phyloP scores from a whole-genome alignment of 2,113 vertebrate species.

The Oophaga pumilio region DNA sequence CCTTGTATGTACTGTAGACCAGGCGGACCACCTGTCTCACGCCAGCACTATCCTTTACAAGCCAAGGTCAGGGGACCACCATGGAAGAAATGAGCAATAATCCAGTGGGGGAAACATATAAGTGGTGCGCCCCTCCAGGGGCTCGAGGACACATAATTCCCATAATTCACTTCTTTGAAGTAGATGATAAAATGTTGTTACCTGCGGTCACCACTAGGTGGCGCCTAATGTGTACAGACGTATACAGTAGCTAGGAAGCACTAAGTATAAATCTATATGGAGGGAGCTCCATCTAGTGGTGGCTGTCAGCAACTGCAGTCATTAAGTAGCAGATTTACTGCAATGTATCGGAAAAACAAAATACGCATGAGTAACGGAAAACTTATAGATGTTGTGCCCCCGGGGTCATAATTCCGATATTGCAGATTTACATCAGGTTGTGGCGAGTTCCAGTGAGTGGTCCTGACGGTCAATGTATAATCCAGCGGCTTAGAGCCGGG shows the following conservation, averaged over 20 bases:
- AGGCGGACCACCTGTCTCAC: background rate
- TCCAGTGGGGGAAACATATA: background rate
- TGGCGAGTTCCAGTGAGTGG: background rate
- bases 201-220: background rate
- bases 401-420: background rate
- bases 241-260: background rate
- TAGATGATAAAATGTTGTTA: background rate
- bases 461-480: slow-evolving; percentile 19
- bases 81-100: background rate
- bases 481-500: slow-evolving; percentile 8
- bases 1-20: background rate
- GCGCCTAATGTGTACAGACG: background rate
- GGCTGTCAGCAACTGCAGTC: background rate
- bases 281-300: background rate
- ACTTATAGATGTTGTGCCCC: background rate
- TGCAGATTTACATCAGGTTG: background rate
- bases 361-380: background rate
- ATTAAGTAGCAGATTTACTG: background rate
- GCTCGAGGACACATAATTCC: background rate
- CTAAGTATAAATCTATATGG: background rate
- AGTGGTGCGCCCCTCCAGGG: background rate
- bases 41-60: background rate
- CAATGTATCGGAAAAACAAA: background rate
- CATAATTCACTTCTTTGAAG: background rate
- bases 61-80: background rate